Conservation (phyloP, 2,888 invertebrate genomes). For the Phaedon cochleariae region DNA sequence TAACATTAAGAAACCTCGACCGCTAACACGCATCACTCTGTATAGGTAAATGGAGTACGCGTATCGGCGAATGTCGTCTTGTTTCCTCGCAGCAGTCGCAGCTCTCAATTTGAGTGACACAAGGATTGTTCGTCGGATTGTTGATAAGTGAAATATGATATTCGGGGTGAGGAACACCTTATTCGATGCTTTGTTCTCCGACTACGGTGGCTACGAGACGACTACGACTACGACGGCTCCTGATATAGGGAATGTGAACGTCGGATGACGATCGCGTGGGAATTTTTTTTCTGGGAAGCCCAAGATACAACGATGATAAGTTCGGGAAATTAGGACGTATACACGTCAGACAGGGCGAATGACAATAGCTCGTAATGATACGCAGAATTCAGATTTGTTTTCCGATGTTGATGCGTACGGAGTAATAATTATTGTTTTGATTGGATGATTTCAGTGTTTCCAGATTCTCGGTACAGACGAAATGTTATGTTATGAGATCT, state of each 20-base stretch:
- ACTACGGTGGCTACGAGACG: no score
- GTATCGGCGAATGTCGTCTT: not conserved
- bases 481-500: no score
- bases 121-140: not conserved
- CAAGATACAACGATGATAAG: not conserved
- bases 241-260: not conserved
- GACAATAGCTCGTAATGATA: not conserved
- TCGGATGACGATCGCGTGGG: not conserved
- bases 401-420: no score
- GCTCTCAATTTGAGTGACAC: not conserved
- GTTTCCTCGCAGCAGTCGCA: not conserved
- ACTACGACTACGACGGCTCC: not conserved
- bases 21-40: not conserved
- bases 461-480: no score
- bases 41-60: not conserved
- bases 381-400: no score
- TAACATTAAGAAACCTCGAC: no score
- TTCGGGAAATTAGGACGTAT: not conserved
- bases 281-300: not conserved
- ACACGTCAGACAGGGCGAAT: not conserved
- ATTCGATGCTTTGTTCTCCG: not conserved
- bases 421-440: no score
- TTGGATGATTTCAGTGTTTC: no score
- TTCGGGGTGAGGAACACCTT: not conserved
- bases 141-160: constrained; percentile 1